Percentiles rank a stretch among this genome's conserved stretches.
These are phyloP conservation scores for Mastacembelus armatus DNA, from an alignment of 2,797 vertebrate genomes.

Conservation along the genomic window DNA sequence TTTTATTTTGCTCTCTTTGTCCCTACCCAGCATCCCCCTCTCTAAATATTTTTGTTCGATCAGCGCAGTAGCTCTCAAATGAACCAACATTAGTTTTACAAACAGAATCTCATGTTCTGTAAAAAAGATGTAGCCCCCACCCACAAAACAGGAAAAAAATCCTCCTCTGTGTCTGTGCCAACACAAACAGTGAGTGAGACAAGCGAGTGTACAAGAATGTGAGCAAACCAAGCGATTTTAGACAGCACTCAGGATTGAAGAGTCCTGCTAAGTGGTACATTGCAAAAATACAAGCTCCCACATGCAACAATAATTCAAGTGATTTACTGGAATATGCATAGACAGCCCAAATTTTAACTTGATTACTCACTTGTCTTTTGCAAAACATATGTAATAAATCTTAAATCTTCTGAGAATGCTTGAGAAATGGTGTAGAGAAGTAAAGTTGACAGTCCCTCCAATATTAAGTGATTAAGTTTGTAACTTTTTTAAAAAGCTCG, in stretches of 20 bases:
- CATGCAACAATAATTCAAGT: conserved; percentile 62
- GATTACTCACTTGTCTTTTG: conserved; percentile 2
- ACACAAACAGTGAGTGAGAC: conserved; percentile 64
- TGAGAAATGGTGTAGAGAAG: not conserved
- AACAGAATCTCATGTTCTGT: conserved; percentile 49
- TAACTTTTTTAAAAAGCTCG: no score
- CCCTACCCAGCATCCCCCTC: not conserved
- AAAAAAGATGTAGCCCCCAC: conserved; percentile 47
- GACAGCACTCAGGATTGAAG: conserved; percentile 60
- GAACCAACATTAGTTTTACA: conserved; percentile 56
- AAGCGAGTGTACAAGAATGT: conserved; percentile 63
- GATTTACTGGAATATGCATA: conserved; percentile 39
- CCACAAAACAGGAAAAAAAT: no score
- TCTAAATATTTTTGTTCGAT: conserved; percentile 17
- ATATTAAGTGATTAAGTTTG: no score
- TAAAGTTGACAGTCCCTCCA: not conserved
- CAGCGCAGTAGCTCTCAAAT: conserved; percentile 37
- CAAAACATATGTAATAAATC: conserved; percentile 6
- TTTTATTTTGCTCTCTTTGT: not conserved
- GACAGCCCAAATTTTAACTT: conserved; percentile 10
- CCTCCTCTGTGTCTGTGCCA: conserved; percentile 55
- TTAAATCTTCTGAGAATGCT: not conserved
- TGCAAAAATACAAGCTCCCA: conserved; percentile 68
- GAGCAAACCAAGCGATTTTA: conserved; percentile 57
- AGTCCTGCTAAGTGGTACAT: conserved; percentile 55